Evolutionary conservation across 2,888 invertebrate species (phyloP), one percentile per base, ranked within the genome.

Genomic region (Nomada hirtipes): DNA sequence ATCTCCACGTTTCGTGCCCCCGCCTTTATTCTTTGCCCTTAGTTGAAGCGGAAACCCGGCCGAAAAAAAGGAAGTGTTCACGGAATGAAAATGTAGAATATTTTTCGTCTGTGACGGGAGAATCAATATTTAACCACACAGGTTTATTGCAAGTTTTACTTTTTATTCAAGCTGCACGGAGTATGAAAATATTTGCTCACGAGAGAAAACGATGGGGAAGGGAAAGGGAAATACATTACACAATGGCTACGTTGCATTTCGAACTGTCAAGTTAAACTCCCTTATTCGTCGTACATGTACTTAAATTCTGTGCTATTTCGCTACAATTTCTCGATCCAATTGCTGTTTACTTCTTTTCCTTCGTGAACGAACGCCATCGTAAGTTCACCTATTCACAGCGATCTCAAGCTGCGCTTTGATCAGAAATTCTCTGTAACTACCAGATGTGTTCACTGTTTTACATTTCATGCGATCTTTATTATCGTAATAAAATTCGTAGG

Each of bases 351-450:
- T 60, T 69, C 18, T 57, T 63, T 47, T 4, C 42, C 53, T 36
- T 2, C n/a, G 13, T 15, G 59, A 50, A 65, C 36, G 42, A 50
- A 23, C 29, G 55, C 74, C 70, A 67, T 53, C 70, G 65, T 61
- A 57, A 71, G 70, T 80, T 70, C 61, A 23, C 80, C 60, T 79
- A 74, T 70, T 71, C 74, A 4, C 29, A 20, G 23, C 42, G 67
- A 80, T 70, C 74, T 79, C 81, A 71, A 50, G 80, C 72, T 65
- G 72, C 47, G 79, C 36, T 81, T 81, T 50, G 73, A 52, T 42
- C 68, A 23, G n/a, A 44, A 65, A 79, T 60, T 26, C 55, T 61
- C 60, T 36, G 44, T 36, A 60, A 67, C 69, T 52, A 61, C 23
- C 74, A 71, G 79, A 79, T 59, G 57, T 23, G 53, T 61, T n/a